These are phyloP conservation scores for Falco punctatus DNA, from an alignment of 2,113 vertebrate genomes.

Conservation along the genomic window DNA sequence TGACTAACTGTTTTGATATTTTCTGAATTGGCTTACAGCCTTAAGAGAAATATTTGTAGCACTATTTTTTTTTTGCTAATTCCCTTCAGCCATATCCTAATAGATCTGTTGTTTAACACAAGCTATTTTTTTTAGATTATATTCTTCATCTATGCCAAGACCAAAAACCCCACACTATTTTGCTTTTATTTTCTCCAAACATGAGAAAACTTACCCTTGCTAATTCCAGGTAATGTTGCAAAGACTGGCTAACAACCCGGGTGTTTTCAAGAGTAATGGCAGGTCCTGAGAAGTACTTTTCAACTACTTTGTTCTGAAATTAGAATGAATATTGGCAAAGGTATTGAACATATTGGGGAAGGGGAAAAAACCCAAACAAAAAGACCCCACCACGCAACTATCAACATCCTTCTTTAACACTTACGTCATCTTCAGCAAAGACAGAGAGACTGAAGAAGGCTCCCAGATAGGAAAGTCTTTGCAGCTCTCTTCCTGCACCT, in stretches of 20 bases:
- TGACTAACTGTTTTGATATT: background rate
- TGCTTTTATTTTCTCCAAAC: background rate
- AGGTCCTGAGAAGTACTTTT: conserved; percentile 98
- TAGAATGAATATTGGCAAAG: background rate
- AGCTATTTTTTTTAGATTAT: background rate
- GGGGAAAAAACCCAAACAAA: background rate
- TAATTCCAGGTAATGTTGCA: conserved; percentile 96
- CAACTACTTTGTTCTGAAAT: conserved; percentile 90
- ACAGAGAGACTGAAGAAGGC: conserved; percentile 96
- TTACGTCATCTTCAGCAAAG: conserved; percentile 98
- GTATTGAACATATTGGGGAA: accelerated
- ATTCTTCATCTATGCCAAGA: background rate
- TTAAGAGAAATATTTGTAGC: background rate
- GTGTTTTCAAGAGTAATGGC: conserved; percentile 98
- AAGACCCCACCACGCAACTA: background rate
- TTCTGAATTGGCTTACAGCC: background rate
- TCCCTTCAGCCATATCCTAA: background rate
- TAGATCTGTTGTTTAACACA: background rate
- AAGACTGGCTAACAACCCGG: conserved; percentile 92
- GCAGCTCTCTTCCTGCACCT: conserved; percentile 92
- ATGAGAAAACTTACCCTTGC: conserved; percentile 83
- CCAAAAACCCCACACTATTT: accelerated
- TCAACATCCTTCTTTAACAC: conserved; percentile 49
- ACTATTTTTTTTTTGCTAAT: background rate
- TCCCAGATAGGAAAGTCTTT: conserved; percentile 93